Evolutionary conservation across 2,797 vertebrate genomes (phyloP).

Genomic region (Cetoscarus ocellatus): DNA sequence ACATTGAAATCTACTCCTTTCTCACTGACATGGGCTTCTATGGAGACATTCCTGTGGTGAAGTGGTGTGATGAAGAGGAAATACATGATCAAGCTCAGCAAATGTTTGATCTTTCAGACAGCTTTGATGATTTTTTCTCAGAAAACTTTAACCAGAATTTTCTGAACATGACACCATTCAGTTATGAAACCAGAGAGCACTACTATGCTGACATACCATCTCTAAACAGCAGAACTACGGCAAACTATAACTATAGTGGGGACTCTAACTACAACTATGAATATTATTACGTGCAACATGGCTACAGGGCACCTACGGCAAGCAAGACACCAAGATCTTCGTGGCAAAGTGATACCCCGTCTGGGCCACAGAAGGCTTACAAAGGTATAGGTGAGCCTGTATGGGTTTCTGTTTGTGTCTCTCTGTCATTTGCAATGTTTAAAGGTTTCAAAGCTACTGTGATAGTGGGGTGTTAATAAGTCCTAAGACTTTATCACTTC

Average conservation of each 20-base stretch:
- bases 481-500: too few relatives aligned
- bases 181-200: background rate
- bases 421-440: background rate
- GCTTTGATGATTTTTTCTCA: background rate
- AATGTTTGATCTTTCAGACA: conserved; percentile 1
- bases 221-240: background rate
- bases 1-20: conserved; percentile 44
- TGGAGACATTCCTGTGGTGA: background rate
- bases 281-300: background rate
- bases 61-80: background rate
- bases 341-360: background rate
- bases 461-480: too few relatives aligned
- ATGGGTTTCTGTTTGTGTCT: background rate
- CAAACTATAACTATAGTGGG: background rate
- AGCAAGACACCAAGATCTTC: background rate
- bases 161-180: background rate
- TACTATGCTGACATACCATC: background rate
- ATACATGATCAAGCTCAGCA: background rate
- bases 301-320: background rate
- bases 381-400: conserved; percentile 2
- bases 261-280: too few relatives aligned
- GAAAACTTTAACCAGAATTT: background rate
- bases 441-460: too few relatives aligned
- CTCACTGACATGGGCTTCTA: conserved; percentile 38
- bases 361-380: background rate